Evolutionary conservation across 1,140 invertebrate species (phyloP), one percentile per base, ranked within the genome.

Genomic region (Hypothenemus hampei): DNA sequence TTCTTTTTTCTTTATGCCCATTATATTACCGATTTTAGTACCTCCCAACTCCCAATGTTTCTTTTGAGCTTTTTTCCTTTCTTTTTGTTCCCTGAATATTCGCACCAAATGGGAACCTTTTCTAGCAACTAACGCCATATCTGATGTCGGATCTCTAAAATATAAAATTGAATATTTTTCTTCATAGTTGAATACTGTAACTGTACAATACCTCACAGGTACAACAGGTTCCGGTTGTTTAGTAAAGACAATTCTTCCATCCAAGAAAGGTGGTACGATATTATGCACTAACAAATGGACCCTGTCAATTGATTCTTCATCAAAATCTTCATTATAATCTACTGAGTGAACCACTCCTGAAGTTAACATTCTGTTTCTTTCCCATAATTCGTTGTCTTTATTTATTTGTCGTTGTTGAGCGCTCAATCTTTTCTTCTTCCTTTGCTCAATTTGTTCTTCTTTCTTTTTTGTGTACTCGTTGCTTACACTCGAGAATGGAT

Each of bases 1-100:
- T 71, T 92, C 85, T 67, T 87, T 78, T 72, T 87, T 81, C 64
- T 89, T 81, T 0, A 99, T 84, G 1, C 97, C 97, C 87, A 98
- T 95, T 15, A 99, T 93, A 63, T 99, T 95, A 67, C 94, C 94
- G 37, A 99, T 80, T 66, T 91, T 91, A 2, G 94, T 98, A 22
- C 97, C 97, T 26, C 94, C 93, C 24, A 99, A 72, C 72, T 99
- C 94, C 95, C 96, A 99, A 70, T 99, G 94, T 72, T 99, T 99
- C 69, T 97, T 96, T 66, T 98, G 96, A 0, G 95, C 93, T 72
- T 93, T 95, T 35, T 85, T 83, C 20, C 93, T 76, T 71, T 99
- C 97, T 68, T 98, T 97, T 69, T 98, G 92, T 70, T 99, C 97
- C 39, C 97, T 79, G 69, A 88, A 94, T 0, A 83, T 82, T 47